Base-by-base conservation (phyloP, 1,140 invertebrate genomes). In the Drosophila obscura region DNA sequence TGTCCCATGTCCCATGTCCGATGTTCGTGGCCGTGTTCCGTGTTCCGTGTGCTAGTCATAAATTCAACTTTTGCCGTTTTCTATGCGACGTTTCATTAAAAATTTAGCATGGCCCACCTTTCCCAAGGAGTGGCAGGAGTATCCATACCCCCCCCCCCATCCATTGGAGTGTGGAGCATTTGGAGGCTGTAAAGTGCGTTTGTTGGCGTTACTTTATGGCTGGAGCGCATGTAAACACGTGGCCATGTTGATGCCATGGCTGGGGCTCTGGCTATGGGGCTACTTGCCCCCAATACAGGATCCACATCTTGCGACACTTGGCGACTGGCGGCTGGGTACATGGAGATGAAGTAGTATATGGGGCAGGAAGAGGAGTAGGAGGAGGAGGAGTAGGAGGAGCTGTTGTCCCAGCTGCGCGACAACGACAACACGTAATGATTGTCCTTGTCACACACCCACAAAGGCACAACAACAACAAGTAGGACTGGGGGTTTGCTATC, bases 61-160 rank as follows among this genome's bases (percentile, higher is more conserved):
- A 79, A 79, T 79, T 79, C 58, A 79, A 73, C 61, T 79, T 79
- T 79, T 55, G 68, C 62, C 68, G 52, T 67, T 79, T 73, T 48
- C 62, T 79, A 65, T 78, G 76, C 69, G 76, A 73, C 69, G 46
- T 79, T 79, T 79, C 76, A 79, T 79, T 79, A 79, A 79, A 79
- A 79, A 79, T 79, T 78, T 59, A 79, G 57, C 76, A 48, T 22
- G 43, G 51, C 56, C 60, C 68, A 79, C 61, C 76, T 78, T 61
- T 5, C 39, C 6, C 43, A 16, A 5, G 43, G 24, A 56, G 22
- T 26, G 41, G 22, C 28, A 19, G 15, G 31, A 41, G n/a, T 15
- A 50, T 26, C 13, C 13, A 15, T 35, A 31, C 39, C 11, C 16
- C 16, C 19, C 11, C 3, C 22, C 31, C 15, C 9, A 1, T 1